Conservation (phyloP, 2,797 vertebrate species). For the Tinamus major region DNA sequence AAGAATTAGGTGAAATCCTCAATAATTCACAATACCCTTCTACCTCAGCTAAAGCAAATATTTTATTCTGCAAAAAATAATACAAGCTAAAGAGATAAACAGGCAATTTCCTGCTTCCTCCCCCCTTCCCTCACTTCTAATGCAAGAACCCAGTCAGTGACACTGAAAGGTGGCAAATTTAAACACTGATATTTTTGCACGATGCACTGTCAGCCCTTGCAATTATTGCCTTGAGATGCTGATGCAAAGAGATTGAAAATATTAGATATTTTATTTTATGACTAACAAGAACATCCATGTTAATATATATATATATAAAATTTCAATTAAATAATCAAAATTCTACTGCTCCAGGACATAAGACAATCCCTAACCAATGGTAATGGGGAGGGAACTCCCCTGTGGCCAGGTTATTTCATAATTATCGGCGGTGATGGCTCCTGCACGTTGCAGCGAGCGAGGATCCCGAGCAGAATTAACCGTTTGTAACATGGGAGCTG, state of each 20-base stretch:
- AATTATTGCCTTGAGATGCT: slow-evolving; percentile 25
- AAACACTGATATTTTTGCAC: background rate
- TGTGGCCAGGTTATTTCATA: slow-evolving; percentile 42
- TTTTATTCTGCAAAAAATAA: background rate
- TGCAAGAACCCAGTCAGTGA: background rate
- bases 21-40: background rate
- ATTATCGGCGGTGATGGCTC: slow-evolving; percentile 51
- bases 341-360: slow-evolving; percentile 50
- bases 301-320: slow-evolving; percentile 21
- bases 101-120: background rate
- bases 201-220: background rate
- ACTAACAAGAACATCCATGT: slow-evolving; percentile 46
- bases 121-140: background rate
- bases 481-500: background rate
- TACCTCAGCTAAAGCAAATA: background rate
- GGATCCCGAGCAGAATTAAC: slow-evolving; percentile 30
- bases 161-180: background rate
- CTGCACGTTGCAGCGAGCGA: background rate
- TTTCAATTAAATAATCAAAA: slow-evolving; percentile 71
- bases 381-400: slow-evolving; percentile 15
- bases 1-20: background rate
- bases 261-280: slow-evolving; percentile 52
- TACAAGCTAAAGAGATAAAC: background rate
- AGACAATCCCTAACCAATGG: background rate
- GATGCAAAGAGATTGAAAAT: slow-evolving; percentile 45